A percentile compares a stretch with the other conserved stretches of the same genome.
phyloP scores from a whole-genome alignment of 2,888 invertebrate species.

The Lasioglossum lativentre region DNA sequence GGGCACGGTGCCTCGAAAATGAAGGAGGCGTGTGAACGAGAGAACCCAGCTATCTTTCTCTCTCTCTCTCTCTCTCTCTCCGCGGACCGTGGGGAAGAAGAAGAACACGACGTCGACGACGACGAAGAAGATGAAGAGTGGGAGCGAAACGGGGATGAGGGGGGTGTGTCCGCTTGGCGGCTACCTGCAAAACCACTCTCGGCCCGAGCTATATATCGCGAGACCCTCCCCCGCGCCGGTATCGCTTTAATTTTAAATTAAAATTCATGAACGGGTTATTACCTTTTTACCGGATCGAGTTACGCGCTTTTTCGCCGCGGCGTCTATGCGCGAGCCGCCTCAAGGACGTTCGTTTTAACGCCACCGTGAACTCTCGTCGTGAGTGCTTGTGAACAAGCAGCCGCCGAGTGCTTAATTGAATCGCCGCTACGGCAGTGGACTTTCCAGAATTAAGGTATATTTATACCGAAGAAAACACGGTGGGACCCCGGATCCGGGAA shows the following conservation, averaged over 20 bases:
- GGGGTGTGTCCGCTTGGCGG: constrained; percentile 75
- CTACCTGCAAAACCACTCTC: constrained; percentile 79
- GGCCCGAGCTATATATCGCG: constrained; percentile 72
- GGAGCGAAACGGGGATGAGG: constrained; percentile 64
- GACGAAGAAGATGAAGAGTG: constrained; percentile 52
- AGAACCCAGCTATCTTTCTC: constrained; percentile 55
- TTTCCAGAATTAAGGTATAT: no score
- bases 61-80: not conserved
- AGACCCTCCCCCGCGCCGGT: constrained; percentile 76
- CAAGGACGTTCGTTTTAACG: constrained; percentile 58
- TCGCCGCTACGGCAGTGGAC: not conserved
- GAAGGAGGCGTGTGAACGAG: constrained; percentile 71
- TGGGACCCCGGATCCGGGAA: no score
- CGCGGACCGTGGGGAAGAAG: constrained; percentile 18
- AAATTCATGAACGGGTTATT: constrained; percentile 80
- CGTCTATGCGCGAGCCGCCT: constrained; percentile 46
- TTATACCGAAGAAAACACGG: no score
- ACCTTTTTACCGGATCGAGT: constrained; percentile 76
- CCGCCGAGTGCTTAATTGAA: not conserved
- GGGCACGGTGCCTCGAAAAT: constrained; percentile 50
- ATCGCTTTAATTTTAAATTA: constrained; percentile 81
- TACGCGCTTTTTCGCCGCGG: constrained; percentile 69
- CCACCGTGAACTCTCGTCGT: not conserved
- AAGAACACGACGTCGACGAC: constrained; percentile 48
- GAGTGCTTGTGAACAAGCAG: not conserved